Percentiles rank a stretch among this genome's conserved stretches.
phyloP scores from a whole-genome alignment of 1,140 invertebrate genomes.

The Adoxophyes honmai region DNA sequence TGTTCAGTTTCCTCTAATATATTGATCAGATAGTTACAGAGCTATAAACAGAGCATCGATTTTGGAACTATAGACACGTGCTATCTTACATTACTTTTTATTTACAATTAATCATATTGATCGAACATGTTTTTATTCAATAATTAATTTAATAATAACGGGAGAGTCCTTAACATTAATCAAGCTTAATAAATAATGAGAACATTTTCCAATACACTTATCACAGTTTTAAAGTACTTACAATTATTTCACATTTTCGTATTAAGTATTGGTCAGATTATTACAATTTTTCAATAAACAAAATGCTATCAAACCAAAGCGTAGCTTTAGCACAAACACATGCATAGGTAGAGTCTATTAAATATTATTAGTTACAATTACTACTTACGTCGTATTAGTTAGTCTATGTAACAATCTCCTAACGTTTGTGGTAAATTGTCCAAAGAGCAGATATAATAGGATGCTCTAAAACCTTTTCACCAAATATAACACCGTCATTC shows the following conservation, averaged over 20 bases:
- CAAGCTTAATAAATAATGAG: slow-evolving; percentile 33
- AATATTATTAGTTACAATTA: too few species aligned
- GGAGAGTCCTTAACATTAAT: slow-evolving; percentile 5
- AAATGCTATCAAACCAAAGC: background rate
- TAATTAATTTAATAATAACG: slow-evolving; percentile 7
- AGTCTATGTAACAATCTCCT: too few species aligned
- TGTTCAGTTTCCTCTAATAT: slow-evolving; percentile 28
- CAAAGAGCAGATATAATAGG: too few species aligned
- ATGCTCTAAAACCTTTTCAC: too few species aligned
- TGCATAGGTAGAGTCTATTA: background rate
- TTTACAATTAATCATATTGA: background rate
- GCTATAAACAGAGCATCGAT: slow-evolving; percentile 50
- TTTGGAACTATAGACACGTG: background rate
- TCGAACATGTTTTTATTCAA: slow-evolving; percentile 3
- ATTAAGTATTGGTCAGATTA: slow-evolving; percentile 11
- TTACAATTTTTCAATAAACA: slow-evolving; percentile 1
- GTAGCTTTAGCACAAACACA: background rate
- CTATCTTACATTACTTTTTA: background rate
- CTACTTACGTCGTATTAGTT: too few species aligned
- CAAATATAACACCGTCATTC: too few species aligned
- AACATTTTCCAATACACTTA: slow-evolving; percentile 43
- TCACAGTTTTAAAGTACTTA: slow-evolving; percentile 55
- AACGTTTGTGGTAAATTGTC: too few species aligned
- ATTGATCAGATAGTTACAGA: slow-evolving; percentile 36
- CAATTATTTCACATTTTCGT: slow-evolving; percentile 46